A percentile compares a stretch with the other conserved stretches of the same genome.
These are phyloP conservation scores for Exephanes ischioxanthus DNA, from an alignment of 2,888 invertebrate species.

Conservation along the genomic window DNA sequence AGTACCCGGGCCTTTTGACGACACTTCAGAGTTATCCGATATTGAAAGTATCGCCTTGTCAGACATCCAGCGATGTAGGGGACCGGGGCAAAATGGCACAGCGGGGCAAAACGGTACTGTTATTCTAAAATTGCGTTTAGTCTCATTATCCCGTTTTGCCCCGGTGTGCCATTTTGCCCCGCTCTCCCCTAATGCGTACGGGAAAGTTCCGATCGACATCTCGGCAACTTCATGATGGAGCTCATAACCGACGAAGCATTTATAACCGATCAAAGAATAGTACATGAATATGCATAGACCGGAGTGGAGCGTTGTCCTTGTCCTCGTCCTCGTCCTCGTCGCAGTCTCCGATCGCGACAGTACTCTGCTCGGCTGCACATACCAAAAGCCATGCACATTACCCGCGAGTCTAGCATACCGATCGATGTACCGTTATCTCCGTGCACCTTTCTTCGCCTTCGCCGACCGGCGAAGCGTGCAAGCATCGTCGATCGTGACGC, in stretches of 20 bases:
- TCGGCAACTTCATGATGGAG: neutral
- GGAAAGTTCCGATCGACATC: constrained; percentile 44
- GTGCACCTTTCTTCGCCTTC: constrained; percentile 24
- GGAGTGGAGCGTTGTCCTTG: constrained; percentile 29
- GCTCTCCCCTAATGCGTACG: constrained; percentile 16
- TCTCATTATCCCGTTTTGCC: too few species aligned
- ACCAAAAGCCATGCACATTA: constrained; percentile 38
- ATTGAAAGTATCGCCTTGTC: constrained; percentile 21
- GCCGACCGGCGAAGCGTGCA: constrained; percentile 4
- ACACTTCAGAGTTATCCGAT: neutral
- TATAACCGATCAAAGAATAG: constrained; percentile 49
- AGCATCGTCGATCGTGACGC: constrained; percentile 7
- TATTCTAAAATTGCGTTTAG: too few species aligned
- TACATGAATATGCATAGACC: constrained; percentile 51
- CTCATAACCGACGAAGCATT: constrained; percentile 46
- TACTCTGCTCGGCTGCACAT: constrained; percentile 54
- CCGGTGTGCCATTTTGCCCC: too few species aligned
- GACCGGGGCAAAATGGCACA: too few species aligned
- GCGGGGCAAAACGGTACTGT: too few species aligned
- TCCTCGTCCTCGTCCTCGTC: constrained; percentile 36
- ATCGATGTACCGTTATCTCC: constrained; percentile 62
- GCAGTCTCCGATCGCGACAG: constrained; percentile 21
- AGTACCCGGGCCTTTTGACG: neutral
- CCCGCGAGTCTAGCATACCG: constrained; percentile 62
- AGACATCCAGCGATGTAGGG: constrained; percentile 22